Conservation (phyloP, 2,888 invertebrate species). For the Meliscaeva auricollis region DNA sequence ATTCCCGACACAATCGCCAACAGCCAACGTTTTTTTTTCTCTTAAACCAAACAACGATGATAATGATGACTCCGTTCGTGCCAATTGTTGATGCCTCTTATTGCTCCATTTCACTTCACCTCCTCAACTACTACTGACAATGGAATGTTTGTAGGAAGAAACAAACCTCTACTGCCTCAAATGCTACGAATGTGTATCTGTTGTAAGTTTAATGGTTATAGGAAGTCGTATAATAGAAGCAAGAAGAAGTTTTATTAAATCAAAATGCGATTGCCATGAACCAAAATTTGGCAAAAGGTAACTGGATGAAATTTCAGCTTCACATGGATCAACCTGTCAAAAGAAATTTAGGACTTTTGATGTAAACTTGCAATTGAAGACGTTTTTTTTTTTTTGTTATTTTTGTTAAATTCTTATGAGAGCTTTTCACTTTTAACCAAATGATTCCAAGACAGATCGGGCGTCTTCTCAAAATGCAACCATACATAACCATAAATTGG, state of each 20-base stretch:
- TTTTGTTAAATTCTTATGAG: neutral
- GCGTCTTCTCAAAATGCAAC: neutral
- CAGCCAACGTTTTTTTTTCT: neutral
- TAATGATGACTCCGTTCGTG: constrained; percentile 12
- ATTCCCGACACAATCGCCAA: constrained; percentile 5
- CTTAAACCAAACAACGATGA: neutral
- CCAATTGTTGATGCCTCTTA: constrained; percentile 3
- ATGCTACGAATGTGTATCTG: neutral
- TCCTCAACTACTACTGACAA: neutral
- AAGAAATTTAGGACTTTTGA: neutral
- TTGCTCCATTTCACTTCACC: constrained; percentile 19
- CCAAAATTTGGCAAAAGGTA: neutral
- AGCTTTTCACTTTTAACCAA: constrained; percentile 65
- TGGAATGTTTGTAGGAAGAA: constrained; percentile 25
- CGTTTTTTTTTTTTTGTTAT: neutral
- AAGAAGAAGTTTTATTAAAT: constrained; percentile 22
- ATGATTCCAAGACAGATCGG: neutral
- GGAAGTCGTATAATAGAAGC: constrained; percentile 62
- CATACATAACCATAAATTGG: neutral
- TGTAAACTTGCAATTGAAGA: neutral
- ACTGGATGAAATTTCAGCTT: no score
- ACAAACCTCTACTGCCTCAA: neutral
- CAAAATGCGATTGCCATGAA: neutral
- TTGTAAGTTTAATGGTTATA: constrained; percentile 52
- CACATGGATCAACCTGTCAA: constrained; percentile 22